phyloP scores from a whole-genome alignment of 2,113 vertebrate species.

The Terrapene triunguis region DNA sequence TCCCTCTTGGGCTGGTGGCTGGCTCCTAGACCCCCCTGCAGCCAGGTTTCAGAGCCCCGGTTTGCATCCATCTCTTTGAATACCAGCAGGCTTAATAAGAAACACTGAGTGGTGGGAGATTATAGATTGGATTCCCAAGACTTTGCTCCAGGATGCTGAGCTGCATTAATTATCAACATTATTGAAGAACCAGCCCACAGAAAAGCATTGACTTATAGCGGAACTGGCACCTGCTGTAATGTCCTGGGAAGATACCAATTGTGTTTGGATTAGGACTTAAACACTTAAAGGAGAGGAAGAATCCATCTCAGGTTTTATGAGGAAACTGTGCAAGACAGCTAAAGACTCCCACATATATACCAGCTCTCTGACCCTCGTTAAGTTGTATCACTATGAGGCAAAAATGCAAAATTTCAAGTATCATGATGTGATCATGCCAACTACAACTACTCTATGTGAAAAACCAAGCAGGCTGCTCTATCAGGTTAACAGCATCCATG shows the following conservation, averaged over 20 bases:
- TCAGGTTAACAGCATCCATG: background rate
- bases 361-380: background rate
- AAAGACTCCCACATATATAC: background rate
- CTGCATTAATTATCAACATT: background rate
- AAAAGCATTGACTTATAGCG: background rate
- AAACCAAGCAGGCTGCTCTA: background rate
- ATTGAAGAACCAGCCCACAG: background rate
- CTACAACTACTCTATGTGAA: background rate
- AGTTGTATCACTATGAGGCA: background rate
- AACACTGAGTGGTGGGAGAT: background rate
- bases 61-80: background rate
- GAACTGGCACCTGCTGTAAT: background rate
- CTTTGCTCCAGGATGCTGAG: background rate
- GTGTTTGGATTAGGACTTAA: background rate
- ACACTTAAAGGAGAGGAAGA: background rate
- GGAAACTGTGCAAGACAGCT: background rate
- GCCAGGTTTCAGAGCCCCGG: background rate
- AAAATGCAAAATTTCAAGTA: background rate
- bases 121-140: background rate
- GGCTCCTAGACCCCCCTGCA: background rate
- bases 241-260: background rate
- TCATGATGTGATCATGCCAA: background rate
- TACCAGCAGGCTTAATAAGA: background rate
- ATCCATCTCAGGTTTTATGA: background rate
- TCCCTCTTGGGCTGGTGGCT: background rate